Evolutionary conservation across 2,113 vertebrate genomes (phyloP), one percentile per base, ranked within the genome.

Genomic region (Xenotilapia longispinis): DNA sequence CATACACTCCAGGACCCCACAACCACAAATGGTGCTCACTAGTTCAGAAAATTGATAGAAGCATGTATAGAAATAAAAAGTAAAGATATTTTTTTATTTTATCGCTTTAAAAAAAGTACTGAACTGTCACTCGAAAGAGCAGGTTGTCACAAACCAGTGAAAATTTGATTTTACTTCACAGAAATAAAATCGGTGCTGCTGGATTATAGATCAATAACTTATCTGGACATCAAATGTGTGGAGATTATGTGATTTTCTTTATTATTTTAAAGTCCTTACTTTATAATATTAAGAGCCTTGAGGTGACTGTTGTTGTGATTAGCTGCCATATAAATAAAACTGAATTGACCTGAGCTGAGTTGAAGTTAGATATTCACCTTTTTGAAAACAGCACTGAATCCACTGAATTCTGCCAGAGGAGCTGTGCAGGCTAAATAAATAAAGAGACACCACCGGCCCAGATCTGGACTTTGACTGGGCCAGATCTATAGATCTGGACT

Each of bases 321-420:
- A 11, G 19, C 19, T 53, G 51, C n/a, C 53, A 54, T 23, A 21
- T 21, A 54, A 6, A 21, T 12, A 6, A 54, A 54, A 54, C 51
- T 54, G 51, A 54, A 21, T 12, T 54, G 10, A 54, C 8, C 53
- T 23, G 53, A 54, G n/a, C 4, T 23, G 53, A 54, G 21, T 23
- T 54, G 47, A 49, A 49, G 47, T 49, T 54, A 23, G 13, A 14
- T 28, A 15, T 10, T 93, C 28, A 95, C 94, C 6, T 93, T 83
- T 26, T 90, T 5, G 81, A 86, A 90, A 53, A 23, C 85, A 2
- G 86, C 60, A 63, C 93, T 95, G 88, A 95, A 95, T 83, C 96
- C 95, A 90, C 90, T 96, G 96, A 28, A 95, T 83, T 21, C 90
- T 13, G 91, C 89, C 14, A 1, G 89, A 87, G 68, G 23, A 60